A percentile compares a stretch with the other conserved stretches of the same genome.
Conservation (phyloP, 1,140 invertebrate species). For the Nephila pilipes region DNA sequence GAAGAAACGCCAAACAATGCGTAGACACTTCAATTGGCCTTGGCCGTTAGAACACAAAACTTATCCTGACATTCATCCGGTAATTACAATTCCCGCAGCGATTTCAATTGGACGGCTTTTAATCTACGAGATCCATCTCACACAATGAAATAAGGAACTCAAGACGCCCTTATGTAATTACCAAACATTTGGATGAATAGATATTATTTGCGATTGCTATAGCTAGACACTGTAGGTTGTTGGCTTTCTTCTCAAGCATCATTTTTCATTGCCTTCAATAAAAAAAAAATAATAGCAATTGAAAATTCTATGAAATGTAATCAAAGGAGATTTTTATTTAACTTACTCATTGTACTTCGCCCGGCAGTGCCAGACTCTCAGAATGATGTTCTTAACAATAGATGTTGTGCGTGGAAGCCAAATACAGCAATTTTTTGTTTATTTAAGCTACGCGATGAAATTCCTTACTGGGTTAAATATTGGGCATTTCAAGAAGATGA, state of each 20-base stretch:
- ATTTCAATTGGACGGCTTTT: not conserved
- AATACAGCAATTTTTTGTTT: not conserved
- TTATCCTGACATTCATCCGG: not conserved
- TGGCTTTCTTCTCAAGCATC: not conserved
- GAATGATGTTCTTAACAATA: not conserved
- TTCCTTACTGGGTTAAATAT: not conserved
- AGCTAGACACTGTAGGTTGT: not conserved
- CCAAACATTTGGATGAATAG: not conserved
- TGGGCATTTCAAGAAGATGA: not conserved
- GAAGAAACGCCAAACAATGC: slow-evolving; percentile 15
- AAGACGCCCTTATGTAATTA: not conserved
- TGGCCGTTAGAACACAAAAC: not conserved
- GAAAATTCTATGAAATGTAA: not conserved
- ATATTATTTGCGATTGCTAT: not conserved
- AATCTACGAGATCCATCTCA: slow-evolving; percentile 4
- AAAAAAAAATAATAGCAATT: not conserved
- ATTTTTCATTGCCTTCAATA: not conserved
- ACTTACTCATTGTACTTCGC: not conserved
- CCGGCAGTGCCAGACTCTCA: not conserved
- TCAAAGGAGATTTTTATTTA: not conserved
- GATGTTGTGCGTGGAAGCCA: not conserved
- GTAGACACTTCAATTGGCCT: not conserved
- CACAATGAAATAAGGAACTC: slow-evolving; percentile 10
- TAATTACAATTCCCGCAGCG: not conserved
- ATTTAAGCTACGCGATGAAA: not conserved